These are phyloP conservation scores for Hartigia nigra DNA, from an alignment of 2,888 invertebrate genomes.

Conservation along the genomic window DNA sequence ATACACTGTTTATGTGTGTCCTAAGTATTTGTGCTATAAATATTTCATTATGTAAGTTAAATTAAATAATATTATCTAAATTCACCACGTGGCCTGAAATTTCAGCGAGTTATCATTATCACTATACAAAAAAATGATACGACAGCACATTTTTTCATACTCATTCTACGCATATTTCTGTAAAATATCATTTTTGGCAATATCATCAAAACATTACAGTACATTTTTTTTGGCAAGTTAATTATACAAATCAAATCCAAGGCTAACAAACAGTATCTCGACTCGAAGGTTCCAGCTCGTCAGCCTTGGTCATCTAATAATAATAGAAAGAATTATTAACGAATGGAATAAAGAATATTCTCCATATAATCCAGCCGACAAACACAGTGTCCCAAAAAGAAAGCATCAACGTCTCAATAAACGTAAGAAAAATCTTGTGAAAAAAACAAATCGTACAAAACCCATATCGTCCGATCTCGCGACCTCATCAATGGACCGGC, in stretches of 20 bases:
- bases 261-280: not conserved
- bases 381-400: no score
- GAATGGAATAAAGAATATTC: not conserved
- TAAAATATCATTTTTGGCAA: not conserved
- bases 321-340: not conserved
- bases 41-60: slow-evolving; percentile 2
- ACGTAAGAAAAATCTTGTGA: no score
- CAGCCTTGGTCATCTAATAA: not conserved
- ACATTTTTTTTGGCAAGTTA: not conserved
- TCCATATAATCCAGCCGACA: no score
- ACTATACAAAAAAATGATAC: not conserved
- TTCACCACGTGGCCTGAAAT: not conserved
- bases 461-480: not conserved
- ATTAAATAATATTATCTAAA: not conserved
- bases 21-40: not conserved
- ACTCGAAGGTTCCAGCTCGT: not conserved
- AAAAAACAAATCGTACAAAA: not conserved
- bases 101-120: slow-evolving; percentile 4
- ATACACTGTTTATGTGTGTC: not conserved
- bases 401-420: no score
- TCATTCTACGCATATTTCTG: not conserved
- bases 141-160: not conserved
- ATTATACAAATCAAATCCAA: not conserved
- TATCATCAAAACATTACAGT: not conserved
- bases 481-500: not conserved